Evolutionary conservation across 1,140 invertebrate species (phyloP), one percentile per base, ranked within the genome.

Genomic region (Matsumurasca onukii): DNA sequence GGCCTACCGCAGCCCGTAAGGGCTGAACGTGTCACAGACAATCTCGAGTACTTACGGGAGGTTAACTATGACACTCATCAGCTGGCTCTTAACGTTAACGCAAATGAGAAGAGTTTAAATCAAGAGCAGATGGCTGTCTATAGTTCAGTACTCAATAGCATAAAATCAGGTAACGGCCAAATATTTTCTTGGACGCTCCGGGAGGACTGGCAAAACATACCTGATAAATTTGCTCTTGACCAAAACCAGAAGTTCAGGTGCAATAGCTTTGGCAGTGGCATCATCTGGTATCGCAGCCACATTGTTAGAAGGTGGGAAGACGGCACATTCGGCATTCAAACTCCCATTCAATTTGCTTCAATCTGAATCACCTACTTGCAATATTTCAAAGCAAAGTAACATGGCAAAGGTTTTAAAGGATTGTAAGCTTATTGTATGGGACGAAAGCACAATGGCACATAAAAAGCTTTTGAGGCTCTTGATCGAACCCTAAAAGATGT

Each of bases 201-300:
- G 69, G 72, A 34, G 72, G 24, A 71, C 71, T 30, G 71, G 72
- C 15, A 77, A 78, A 72, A 74, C 72, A 13, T 74, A 70, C 31
- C 30, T 76, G 22, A 73, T 71, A 25, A 70, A 71, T 22, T 63
- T 72, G 12, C 25, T 78, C 15, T 71, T 72, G 12, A 57, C 73
- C 45, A 65, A 68, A 30, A 24, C 77, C 0, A 71, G 74, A 69
- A 67, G 45, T 12, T 1, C 71, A 25, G 67, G 72, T 29, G 63
- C 69, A 65, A 71, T 75, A 57, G 75, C 76, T 25, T 27, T 79
- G 12, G 76, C 77, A n/a, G 71, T 78, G 5, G 79, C 81, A 13
- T 80, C 75, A 34, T 78, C 79, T 22, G 80, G 80, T 20, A 80
- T 84, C 34, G 80, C 80, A 17, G 77, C 79, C 22, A 80, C 76